Evolutionary conservation across 2,888 invertebrate species (phyloP).

Genomic region (Apodemia mormo): DNA sequence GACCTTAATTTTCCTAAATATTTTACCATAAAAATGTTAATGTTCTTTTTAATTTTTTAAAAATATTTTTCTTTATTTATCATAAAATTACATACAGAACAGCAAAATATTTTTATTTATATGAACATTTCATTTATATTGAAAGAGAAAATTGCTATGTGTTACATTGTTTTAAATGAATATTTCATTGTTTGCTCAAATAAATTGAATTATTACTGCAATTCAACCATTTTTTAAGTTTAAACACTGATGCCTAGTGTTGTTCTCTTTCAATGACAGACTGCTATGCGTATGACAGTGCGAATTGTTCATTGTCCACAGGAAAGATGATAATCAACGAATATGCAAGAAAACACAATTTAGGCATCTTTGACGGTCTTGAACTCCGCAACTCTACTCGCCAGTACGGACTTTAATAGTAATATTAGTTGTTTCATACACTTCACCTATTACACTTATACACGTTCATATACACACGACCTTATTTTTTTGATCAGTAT

Average conservation of each 20-base stretch:
- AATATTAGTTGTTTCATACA: conserved; percentile 71
- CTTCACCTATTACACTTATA: conserved; percentile 20
- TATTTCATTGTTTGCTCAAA: conserved; percentile 20
- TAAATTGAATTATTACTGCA: conserved; percentile 4
- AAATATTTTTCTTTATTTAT: no score
- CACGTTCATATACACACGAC: neutral
- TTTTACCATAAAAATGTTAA: no score
- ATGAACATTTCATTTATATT: conserved; percentile 16
- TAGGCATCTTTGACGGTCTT: conserved; percentile 88
- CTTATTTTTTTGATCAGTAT: no score
- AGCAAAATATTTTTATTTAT: conserved; percentile 7
- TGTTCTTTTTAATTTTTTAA: no score
- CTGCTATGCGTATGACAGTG: conserved; percentile 23
- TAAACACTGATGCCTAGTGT: neutral
- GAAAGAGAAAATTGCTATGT: conserved; percentile 20
- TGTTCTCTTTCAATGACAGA: conserved; percentile 22
- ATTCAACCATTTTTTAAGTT: conserved; percentile 32
- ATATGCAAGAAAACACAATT: conserved; percentile 87
- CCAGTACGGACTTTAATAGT: conserved; percentile 90
- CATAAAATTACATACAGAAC: neutral
- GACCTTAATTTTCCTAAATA: no score
- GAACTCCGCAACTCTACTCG: conserved; percentile 88
- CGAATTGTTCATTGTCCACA: conserved; percentile 62
- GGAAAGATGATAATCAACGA: conserved; percentile 88
- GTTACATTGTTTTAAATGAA: conserved; percentile 18